Evolutionary conservation across 2,797 vertebrate genomes (phyloP).

Genomic region (Ispidina lecontei): DNA sequence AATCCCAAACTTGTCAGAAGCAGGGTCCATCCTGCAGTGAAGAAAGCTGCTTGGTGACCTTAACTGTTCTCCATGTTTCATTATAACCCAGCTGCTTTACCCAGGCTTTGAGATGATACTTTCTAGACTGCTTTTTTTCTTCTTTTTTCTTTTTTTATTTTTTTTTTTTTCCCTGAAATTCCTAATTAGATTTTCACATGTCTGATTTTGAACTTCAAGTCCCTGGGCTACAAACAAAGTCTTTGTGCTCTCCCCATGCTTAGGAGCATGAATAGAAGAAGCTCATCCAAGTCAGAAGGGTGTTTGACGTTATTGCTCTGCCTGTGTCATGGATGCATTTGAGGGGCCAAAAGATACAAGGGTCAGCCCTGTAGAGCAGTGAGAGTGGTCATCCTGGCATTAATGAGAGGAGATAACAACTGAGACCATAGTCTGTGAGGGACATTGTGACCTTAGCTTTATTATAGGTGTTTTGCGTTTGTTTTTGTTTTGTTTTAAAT

Average conservation of each 20-base stretch:
- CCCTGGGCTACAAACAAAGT: conserved; percentile 1
- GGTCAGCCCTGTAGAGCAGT: neutral
- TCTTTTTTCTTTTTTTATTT: too few relatives aligned
- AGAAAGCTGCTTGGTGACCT: neutral
- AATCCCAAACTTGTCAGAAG: neutral
- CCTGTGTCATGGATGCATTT: neutral
- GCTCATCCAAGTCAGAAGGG: conserved; percentile 44
- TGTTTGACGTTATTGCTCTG: neutral
- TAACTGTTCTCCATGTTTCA: fast-evolving
- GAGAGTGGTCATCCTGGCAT: neutral
- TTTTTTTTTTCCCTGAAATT: neutral
- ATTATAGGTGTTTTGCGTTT: neutral
- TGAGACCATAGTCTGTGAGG: neutral
- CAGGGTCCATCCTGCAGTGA: neutral
- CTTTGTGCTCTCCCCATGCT: conserved; percentile 24
- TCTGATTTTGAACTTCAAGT: conserved; percentile 34
- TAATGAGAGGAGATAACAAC: neutral
- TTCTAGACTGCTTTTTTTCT: neutral
- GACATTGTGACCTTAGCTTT: neutral
- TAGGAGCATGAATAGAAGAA: neutral
- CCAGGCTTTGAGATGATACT: neutral
- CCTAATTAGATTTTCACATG: conserved; percentile 49
- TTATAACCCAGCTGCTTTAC: neutral
- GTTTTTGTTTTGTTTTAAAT: too few relatives aligned
- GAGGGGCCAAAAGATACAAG: neutral